Base-by-base conservation (phyloP, 2,113 vertebrate species). In the Silurus asotus region DNA sequence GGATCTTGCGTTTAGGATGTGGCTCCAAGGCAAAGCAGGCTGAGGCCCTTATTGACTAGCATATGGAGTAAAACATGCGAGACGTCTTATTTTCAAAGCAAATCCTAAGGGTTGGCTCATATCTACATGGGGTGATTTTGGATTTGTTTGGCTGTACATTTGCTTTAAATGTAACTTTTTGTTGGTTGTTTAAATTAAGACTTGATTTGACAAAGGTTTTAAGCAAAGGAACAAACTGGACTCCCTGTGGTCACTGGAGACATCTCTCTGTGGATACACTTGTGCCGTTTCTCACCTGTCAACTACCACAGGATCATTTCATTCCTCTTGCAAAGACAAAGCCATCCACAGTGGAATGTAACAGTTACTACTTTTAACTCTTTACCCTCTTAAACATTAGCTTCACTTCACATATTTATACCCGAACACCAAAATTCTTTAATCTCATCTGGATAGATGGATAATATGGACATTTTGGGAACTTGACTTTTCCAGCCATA, bases 31-130 rank as follows among this genome's bases (percentile, higher is more conserved):
- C 93, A 93, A 94, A 94, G 94, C 91, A 92, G 94, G 93, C 94
- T 93, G 93, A 91, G 92, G 92, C 94, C 75, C 93, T 96, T 96
- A 96, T 95, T 96, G 93, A 94, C 94, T 95, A 93, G 94, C 89
- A 93, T 92, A 94, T 94, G 94, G 95, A 20, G 94, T 94, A 94
- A 94, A 94, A 95, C 94, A 95, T 94, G 95, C 94, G 93, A 94
- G 94, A 96, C 93, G 91, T 94, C 94, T 95, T 95, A 93, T 94
- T 96, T 95, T 93, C 94, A 94, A 93, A 89, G 92, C 91, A 90
- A 93, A 89, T 90, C 61, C 86, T 91, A 87, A 93, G 90, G 62
- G 0, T 82, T 87, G 85, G 48, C 48, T 76, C 23, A 90, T 90
- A 88, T 95, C 65, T 75, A 51, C 59, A 49, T 48, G 28, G 65